Evolutionary conservation across 2,888 invertebrate genomes (phyloP), one percentile per base, ranked within the genome.

Genomic region (Cabera pusaria): DNA sequence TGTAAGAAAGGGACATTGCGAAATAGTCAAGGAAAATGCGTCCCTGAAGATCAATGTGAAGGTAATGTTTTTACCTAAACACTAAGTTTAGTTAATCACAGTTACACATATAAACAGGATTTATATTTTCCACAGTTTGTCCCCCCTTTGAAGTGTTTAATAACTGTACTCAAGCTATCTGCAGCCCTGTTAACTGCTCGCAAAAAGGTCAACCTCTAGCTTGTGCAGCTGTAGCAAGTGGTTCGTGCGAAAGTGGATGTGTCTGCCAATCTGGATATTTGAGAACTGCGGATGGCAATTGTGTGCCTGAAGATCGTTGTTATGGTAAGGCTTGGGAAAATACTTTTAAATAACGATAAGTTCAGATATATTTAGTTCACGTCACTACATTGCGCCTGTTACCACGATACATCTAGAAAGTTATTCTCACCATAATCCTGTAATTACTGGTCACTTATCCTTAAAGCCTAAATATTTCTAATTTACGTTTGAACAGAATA

Each of bases 251-350:
- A 21, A 33, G 42, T 7, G 60, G 56, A 10, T 64, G 64, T 19
- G 8, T 59, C 6, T 64, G 64, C 17, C 16, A 43, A 22, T 6
- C 34, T n/a, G 45, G 44, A 5, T 59, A 49, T 17, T 28, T 64
- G 3, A 41, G 54, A 38, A 36, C 39, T 18, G 24, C 36, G 0
- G 38, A 47, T 11, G 58, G 58, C 1, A 44, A 22, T 0, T 66
- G 66, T 27, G 42, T 66, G 4, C 53, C 53, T 3, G 19, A 44
- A 29, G 17, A 49, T 10, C 29, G 56, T 33, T 60, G 66, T 28
- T 35, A 50, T 40, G 47, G 43, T 41, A 36, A 28, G n/a, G n/a
- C n/a, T n/a, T n/a, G n/a, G n/a, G n/a, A n/a, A n/a, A n/a, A n/a
- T n/a, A n/a, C n/a, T n/a, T n/a, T n/a, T n/a, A n/a, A n/a, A n/a